Evolutionary conservation across 2,888 invertebrate species (phyloP).

Genomic region (Drosophila mulleri): DNA sequence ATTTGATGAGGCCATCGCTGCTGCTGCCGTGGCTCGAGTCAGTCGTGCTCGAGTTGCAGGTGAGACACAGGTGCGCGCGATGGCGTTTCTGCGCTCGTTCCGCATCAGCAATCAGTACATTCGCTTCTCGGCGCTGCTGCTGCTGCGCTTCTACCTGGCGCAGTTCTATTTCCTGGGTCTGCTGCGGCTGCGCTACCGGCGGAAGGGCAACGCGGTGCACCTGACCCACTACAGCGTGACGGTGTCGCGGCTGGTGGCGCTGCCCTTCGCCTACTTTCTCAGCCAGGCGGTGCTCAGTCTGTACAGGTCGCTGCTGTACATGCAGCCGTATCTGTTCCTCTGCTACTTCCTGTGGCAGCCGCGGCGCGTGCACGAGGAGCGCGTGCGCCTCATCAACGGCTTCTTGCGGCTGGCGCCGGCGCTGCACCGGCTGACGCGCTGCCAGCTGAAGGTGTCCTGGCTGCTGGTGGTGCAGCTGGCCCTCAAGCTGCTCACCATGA

Average conservation of each 20-base stretch:
- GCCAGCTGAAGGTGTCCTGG: constrained; percentile 51
- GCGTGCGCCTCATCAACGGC: constrained; percentile 40
- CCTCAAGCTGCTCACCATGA: constrained; percentile 43
- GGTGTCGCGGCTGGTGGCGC: constrained; percentile 50
- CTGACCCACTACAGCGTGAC: constrained; percentile 49
- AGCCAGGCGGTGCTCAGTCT: constrained; percentile 32
- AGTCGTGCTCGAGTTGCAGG: neutral
- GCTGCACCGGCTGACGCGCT: constrained; percentile 40
- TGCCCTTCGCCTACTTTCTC: constrained; percentile 43
- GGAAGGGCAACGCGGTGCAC: constrained; percentile 38
- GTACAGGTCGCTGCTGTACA: constrained; percentile 33
- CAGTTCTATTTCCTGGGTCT: constrained; percentile 57
- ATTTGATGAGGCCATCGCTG: no score
- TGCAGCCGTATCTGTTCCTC: constrained; percentile 56
- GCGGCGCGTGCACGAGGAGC: constrained; percentile 14
- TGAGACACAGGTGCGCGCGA: neutral
- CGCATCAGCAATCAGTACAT: constrained; percentile 52
- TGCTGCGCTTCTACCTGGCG: constrained; percentile 57
- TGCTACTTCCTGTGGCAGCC: constrained; percentile 56
- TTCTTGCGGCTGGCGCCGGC: constrained; percentile 41
- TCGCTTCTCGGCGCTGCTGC: constrained; percentile 48
- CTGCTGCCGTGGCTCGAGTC: neutral
- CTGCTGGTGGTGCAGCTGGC: constrained; percentile 41
- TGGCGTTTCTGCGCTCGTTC: constrained; percentile 44
- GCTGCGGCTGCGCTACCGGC: constrained; percentile 49